Conservation (phyloP, 2,113 vertebrate genomes). For the Phylloscopus trochiloides region DNA sequence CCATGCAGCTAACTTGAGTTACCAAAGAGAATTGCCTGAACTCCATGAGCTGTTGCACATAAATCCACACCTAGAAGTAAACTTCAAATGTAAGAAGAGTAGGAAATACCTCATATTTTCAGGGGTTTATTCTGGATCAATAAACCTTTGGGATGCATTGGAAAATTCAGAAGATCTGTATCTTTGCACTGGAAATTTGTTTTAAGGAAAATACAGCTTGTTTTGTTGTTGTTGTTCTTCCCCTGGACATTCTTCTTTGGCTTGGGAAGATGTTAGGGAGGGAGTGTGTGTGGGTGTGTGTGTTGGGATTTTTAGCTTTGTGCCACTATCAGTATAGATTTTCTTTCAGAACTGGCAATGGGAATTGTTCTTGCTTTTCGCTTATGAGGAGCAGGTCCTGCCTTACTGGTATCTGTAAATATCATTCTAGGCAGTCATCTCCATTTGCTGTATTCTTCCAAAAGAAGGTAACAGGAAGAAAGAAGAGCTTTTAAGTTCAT, state of each 20-base stretch:
- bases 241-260: background rate
- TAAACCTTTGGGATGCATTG: background rate
- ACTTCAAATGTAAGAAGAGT: background rate
- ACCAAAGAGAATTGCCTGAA: background rate
- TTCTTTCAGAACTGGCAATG: background rate
- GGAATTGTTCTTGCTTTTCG: background rate
- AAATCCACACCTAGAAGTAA: background rate
- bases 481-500: background rate
- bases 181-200: background rate
- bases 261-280: background rate
- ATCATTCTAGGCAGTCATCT: background rate
- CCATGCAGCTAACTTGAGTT: background rate
- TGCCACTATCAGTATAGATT: background rate
- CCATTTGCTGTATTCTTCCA: background rate
- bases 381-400: background rate
- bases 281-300: rapidly evolving
- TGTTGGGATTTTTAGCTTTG: background rate
- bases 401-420: background rate
- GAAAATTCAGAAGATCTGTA: background rate
- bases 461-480: background rate
- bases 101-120: background rate
- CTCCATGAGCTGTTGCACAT: background rate
- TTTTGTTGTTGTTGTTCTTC: background rate
- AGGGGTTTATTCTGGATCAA: background rate
- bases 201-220: background rate